Conservation (phyloP, 1,140 invertebrate genomes). For the Theocolax elegans region DNA sequence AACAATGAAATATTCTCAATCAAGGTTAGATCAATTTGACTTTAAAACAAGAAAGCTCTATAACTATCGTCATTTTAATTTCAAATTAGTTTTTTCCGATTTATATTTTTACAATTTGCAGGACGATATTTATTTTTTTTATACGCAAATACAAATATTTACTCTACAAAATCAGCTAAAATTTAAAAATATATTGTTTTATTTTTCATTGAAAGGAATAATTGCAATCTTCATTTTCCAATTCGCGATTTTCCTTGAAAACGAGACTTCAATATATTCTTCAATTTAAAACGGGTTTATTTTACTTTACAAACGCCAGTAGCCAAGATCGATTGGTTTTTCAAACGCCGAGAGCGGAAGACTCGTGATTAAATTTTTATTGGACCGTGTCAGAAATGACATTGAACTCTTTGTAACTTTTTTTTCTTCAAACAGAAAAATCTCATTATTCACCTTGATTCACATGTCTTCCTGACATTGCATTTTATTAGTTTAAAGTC, state of each 20-base stretch:
- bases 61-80: no score
- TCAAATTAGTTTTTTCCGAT: no score
- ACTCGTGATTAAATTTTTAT: conserved; percentile 26
- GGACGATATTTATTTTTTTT: no score
- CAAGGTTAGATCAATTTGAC: no score
- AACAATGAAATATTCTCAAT: no score
- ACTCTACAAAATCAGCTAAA: no score
- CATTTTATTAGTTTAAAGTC: conserved; percentile 4
- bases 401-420: conserved; percentile 7
- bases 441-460: conserved; percentile 30
- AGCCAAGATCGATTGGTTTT: conserved; percentile 16
- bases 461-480: not conserved
- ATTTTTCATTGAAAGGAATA: no score
- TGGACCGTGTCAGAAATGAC: conserved; percentile 20
- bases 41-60: no score
- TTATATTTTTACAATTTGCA: no score
- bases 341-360: conserved; percentile 6
- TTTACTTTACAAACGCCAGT: conserved; percentile 18
- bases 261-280: not conserved
- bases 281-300: conserved; percentile 17
- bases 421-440: conserved; percentile 11
- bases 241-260: not conserved
- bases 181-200: no score
- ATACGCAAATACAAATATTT: no score
- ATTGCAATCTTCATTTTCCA: not conserved